Evolutionary conservation across 2,113 vertebrate species (phyloP).

Genomic region (Hypocryptadius cinnamomeus): DNA sequence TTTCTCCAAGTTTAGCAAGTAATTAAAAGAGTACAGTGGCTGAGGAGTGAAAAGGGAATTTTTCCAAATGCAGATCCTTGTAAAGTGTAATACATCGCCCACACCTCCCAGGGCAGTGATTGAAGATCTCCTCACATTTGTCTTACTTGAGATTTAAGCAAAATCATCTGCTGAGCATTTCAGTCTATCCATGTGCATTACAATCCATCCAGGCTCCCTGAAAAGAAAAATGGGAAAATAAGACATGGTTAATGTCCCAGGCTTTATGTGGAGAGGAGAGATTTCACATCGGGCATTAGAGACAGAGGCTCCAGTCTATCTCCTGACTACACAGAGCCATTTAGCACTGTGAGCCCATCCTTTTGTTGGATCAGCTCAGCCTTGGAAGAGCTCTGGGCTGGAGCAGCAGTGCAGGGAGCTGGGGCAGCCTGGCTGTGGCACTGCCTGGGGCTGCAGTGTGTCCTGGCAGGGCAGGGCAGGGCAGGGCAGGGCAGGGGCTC

Average conservation of each 20-base stretch:
- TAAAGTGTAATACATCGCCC: conserved; percentile 17
- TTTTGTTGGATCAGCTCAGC: background rate
- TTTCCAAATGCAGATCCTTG: conserved; percentile 7
- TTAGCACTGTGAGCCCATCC: background rate
- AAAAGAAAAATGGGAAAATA: conserved; percentile 51
- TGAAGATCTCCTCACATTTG: conserved; percentile 38
- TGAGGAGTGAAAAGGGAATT: conserved; percentile 7
- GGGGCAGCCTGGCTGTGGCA: background rate
- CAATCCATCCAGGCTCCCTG: conserved; percentile 54
- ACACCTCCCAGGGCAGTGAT: conserved; percentile 27
- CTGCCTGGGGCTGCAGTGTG: background rate
- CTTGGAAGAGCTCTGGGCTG: background rate
- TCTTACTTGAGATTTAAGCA: conserved; percentile 62
- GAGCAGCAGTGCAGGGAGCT: background rate
- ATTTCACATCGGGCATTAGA: conserved; percentile 19
- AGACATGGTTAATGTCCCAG: conserved; percentile 44
- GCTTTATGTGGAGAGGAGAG: conserved; percentile 42
- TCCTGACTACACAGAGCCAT: background rate
- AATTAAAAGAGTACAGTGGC: conserved; percentile 28
- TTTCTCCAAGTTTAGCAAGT: background rate
- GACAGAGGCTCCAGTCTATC: background rate
- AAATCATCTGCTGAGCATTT: conserved; percentile 61
- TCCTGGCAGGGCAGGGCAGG: background rate
- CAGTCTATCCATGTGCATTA: conserved; percentile 23
- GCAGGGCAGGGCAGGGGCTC: background rate